A percentile compares a stretch with the other conserved stretches of the same genome.
Conservation (phyloP, 1,140 invertebrate species). For the Calycopis cecrops region DNA sequence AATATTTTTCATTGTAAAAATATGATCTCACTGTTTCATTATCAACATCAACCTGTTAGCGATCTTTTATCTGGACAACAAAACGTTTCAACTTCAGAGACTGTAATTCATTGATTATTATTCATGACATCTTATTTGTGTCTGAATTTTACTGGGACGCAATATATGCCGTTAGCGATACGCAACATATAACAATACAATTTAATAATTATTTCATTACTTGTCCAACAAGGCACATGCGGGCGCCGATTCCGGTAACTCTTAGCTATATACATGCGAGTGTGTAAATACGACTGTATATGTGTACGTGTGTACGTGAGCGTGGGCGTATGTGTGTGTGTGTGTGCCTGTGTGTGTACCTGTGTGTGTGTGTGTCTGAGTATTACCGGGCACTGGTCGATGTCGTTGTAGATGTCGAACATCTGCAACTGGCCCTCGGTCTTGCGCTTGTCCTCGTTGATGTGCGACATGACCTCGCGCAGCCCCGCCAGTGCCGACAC, state of each 20-base stretch:
- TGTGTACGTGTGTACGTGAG: background rate
- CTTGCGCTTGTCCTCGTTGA: conserved; percentile 97
- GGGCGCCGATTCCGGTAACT: too few species aligned
- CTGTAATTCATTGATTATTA: too few species aligned
- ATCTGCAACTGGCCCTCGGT: conserved; percentile 95
- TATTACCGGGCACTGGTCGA: conserved; percentile 93
- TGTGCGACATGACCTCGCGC: conserved; percentile 95
- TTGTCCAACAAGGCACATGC: too few species aligned
- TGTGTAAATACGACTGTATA: background rate
- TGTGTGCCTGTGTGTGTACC: background rate
- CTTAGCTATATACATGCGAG: background rate
- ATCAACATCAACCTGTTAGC: background rate
- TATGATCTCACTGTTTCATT: background rate
- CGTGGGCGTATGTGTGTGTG: background rate
- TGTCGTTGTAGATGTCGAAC: conserved; percentile 98
- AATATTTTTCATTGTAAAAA: background rate
- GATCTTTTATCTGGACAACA: too few species aligned
- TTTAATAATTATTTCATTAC: too few species aligned
- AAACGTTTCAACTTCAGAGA: too few species aligned
- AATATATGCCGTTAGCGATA: too few species aligned
- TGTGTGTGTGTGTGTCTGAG: background rate
- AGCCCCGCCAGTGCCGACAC: conserved; percentile 90
- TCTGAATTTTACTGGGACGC: too few species aligned
- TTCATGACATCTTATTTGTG: too few species aligned
- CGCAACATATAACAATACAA: too few species aligned